Percentiles rank a stretch among this genome's conserved stretches.
Evolutionary conservation across 2,797 vertebrate species (phyloP).

Genomic region (Pipistrellus pygmaeus): DNA sequence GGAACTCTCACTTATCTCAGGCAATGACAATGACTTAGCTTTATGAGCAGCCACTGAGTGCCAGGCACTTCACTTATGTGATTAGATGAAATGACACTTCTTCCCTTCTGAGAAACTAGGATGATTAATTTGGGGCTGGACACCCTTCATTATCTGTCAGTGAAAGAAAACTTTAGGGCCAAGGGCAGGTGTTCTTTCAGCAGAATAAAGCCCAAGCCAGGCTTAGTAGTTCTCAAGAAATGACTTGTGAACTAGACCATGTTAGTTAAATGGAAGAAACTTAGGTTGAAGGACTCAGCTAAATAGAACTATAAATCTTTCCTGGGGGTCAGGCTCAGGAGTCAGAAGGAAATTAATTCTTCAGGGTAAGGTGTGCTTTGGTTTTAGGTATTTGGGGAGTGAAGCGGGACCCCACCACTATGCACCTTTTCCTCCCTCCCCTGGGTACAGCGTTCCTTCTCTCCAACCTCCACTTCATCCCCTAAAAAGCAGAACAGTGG

Average conservation of each 20-base stretch:
- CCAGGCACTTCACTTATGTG: no score
- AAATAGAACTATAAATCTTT: background rate
- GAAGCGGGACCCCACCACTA: accelerated
- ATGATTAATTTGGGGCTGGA: background rate
- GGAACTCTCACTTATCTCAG: background rate
- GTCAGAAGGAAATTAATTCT: background rate
- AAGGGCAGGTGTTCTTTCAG: background rate
- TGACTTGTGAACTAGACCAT: background rate
- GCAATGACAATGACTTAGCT: background rate
- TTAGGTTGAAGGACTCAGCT: background rate
- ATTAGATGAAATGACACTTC: background rate
- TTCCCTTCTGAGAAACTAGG: background rate
- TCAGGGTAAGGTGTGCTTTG: background rate
- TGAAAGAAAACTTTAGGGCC: background rate
- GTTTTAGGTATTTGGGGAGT: background rate
- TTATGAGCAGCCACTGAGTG: background rate
- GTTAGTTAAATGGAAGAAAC: background rate
- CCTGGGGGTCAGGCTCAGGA: background rate
- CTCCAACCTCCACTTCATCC: no score
- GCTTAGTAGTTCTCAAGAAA: background rate
- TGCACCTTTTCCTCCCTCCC: no score
- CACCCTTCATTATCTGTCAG: background rate
- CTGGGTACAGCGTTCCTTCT: background rate
- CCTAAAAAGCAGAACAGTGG: background rate
- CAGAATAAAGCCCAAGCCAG: background rate